Conservation (phyloP, 2,113 vertebrate genomes). For the Dunckerocampus dactyliophorus region DNA sequence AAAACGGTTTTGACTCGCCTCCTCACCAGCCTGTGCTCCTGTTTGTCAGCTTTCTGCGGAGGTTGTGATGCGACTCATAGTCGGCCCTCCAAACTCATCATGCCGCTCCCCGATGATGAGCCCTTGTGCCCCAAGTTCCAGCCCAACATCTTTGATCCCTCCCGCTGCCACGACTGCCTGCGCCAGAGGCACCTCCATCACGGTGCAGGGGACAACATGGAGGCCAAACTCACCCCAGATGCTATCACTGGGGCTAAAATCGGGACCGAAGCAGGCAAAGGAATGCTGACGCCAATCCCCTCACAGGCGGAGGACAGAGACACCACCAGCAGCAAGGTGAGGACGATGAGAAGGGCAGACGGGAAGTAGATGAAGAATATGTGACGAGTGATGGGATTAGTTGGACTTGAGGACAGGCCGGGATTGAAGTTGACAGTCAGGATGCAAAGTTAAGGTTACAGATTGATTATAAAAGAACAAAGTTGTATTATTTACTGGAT, state of each 20-base stretch:
- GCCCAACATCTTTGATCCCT: constrained; percentile 80
- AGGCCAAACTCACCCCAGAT: constrained; percentile 20
- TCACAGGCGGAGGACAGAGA: constrained; percentile 59
- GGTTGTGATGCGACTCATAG: constrained; percentile 43
- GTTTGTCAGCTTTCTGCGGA: constrained; percentile 22
- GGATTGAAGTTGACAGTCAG: too few relatives aligned
- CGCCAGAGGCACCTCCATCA: constrained; percentile 71
- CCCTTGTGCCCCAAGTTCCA: constrained; percentile 75
- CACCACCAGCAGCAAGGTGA: constrained; percentile 65
- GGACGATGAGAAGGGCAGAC: constrained; percentile 12
- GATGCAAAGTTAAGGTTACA: too few relatives aligned
- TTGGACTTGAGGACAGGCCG: not conserved
- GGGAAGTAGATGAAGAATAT: not conserved
- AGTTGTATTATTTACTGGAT: too few relatives aligned
- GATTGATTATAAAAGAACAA: too few relatives aligned
- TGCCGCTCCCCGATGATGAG: constrained; percentile 67
- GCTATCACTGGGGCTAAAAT: constrained; percentile 1
- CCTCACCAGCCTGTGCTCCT: not conserved
- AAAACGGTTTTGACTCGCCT: not conserved
- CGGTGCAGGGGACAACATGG: constrained; percentile 31
- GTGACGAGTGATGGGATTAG: constrained; percentile 34
- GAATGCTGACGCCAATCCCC: constrained; percentile 36
- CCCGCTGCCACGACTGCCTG: constrained; percentile 80
- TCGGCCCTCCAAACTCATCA: constrained; percentile 50
- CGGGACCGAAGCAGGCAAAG: constrained; percentile 22